These are phyloP conservation scores for Campaea margaritaria DNA, from an alignment of 2,888 invertebrate genomes.

Conservation along the genomic window DNA sequence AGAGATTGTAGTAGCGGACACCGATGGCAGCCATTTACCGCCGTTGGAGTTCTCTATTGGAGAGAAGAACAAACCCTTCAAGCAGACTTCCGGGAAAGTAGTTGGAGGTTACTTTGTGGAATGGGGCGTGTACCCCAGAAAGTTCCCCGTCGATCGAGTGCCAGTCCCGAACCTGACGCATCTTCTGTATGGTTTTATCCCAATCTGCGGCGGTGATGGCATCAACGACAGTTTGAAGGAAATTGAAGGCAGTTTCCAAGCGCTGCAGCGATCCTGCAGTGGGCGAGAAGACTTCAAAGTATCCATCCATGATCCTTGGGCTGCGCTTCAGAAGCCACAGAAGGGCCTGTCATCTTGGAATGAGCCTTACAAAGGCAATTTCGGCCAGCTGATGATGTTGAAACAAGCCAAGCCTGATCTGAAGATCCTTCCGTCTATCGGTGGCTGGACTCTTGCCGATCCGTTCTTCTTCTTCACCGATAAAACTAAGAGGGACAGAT, in stretches of 20 bases:
- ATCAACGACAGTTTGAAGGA: slow-evolving; percentile 82
- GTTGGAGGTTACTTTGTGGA: slow-evolving; percentile 80
- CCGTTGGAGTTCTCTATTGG: slow-evolving; percentile 71
- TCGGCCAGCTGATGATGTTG: slow-evolving; percentile 79
- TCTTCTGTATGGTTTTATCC: slow-evolving; percentile 78
- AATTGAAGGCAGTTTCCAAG: slow-evolving; percentile 81
- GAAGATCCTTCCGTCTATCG: slow-evolving; percentile 77
- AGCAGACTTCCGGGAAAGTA: slow-evolving; percentile 80
- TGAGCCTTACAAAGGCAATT: slow-evolving; percentile 81
- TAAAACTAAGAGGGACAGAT: slow-evolving; percentile 70
- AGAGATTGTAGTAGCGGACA: slow-evolving; percentile 78
- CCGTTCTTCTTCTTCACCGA: slow-evolving; percentile 80
- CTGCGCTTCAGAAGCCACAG: slow-evolving; percentile 79
- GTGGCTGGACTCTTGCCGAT: slow-evolving; percentile 81
- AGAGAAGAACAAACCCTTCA: slow-evolving; percentile 78
- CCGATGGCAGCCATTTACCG: slow-evolving; percentile 80
- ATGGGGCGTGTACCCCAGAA: slow-evolving; percentile 81
- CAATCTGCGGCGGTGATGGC: slow-evolving; percentile 80
- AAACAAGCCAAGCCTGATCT: slow-evolving; percentile 78
- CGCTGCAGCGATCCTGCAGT: slow-evolving; percentile 77
- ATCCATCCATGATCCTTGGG: slow-evolving; percentile 81
- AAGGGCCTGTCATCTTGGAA: slow-evolving; percentile 79
- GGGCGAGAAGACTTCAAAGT: slow-evolving; percentile 81
- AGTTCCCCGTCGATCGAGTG: slow-evolving; percentile 76
- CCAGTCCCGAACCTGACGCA: slow-evolving; percentile 79